Evolutionary conservation across 2,888 invertebrate genomes (phyloP), one percentile per base, ranked within the genome.

Genomic region (Taenaris catops): DNA sequence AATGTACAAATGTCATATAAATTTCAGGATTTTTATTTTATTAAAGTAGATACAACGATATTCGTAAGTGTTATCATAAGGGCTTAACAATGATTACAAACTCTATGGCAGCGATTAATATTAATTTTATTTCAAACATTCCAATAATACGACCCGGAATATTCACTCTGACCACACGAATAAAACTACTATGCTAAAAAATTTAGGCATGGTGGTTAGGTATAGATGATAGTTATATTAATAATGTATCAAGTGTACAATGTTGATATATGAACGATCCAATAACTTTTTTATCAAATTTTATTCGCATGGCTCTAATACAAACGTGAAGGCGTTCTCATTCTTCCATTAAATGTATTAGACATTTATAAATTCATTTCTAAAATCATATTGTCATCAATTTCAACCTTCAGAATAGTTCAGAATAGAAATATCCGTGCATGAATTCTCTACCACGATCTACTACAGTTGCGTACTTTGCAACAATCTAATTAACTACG

Each of bases 311-410:
- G 38, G 41, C 32, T 21, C 33, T 38, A 25, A 34, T 37, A 36
- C 33, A 35, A 34, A 37, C 36, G 25, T 32, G 45, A 47, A 44
- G 43, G 36, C 55, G 58, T 63, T 50, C 52, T 50, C 23, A 23
- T 37, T 36, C 50, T 46, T 52, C 47, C 52, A 53, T 53, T 49
- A 46, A 53, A 49, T 43, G 53, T 46, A 49, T 55, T 51, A 51
- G 52, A 60, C 53, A 47, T 48, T 46, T 48, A 50, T 48, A 57
- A 46, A 63, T 57, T 58, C 67, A 71, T 60, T 60, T 59, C 63
- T 66, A 75, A 55, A 57, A 54, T 54, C 59, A 64, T 69, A 74
- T 75, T 73, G 70, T 73, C 69, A 66, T 65, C 55, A 58, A 65
- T 57, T 55, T 53, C 52, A 66, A 63, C 65, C 65, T 61, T 64